Evolutionary conservation across 2,888 invertebrate genomes (phyloP).

Genomic region (Apeira syringaria): DNA sequence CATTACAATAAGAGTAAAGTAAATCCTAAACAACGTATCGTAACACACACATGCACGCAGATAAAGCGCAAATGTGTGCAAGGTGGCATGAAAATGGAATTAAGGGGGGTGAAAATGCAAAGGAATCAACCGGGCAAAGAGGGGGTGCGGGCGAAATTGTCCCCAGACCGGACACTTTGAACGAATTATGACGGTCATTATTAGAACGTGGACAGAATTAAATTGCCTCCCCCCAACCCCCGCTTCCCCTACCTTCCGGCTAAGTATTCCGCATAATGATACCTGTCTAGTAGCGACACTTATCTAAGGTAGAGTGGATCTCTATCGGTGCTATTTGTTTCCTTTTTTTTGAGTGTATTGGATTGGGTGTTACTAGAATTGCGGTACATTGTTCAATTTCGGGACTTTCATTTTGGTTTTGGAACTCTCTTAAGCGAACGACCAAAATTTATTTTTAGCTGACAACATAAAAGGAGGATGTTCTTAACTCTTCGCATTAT

Average conservation of each 20-base stretch:
- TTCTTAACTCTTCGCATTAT: too few species aligned
- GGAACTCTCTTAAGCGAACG: too few species aligned
- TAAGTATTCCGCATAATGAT: slow-evolving; percentile 81
- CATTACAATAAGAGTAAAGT: slow-evolving; percentile 19
- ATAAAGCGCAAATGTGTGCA: slow-evolving; percentile 74
- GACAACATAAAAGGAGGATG: too few species aligned
- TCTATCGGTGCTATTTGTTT: slow-evolving; percentile 21
- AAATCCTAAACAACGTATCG: slow-evolving; percentile 29
- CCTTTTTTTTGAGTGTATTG: slow-evolving; percentile 5
- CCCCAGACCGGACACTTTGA: slow-evolving; percentile 84
- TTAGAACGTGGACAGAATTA: slow-evolving; percentile 86
- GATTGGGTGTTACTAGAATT: neutral
- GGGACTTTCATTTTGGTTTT: too few species aligned
- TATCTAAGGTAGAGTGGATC: slow-evolving; percentile 44
- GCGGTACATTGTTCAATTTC: too few species aligned
- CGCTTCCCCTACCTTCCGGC: slow-evolving; percentile 61
- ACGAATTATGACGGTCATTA: slow-evolving; percentile 86
- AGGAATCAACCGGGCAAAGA: slow-evolving; percentile 68
- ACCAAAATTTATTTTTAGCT: too few species aligned
- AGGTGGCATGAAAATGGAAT: slow-evolving; percentile 82
- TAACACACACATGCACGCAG: slow-evolving; percentile 45
- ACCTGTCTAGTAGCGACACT: slow-evolving; percentile 78
- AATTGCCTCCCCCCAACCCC: slow-evolving; percentile 78
- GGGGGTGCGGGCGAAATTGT: slow-evolving; percentile 68
- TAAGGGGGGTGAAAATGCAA: slow-evolving; percentile 77